These are phyloP conservation scores for Nomada hirtipes DNA, from an alignment of 2,888 invertebrate species.

Conservation along the genomic window DNA sequence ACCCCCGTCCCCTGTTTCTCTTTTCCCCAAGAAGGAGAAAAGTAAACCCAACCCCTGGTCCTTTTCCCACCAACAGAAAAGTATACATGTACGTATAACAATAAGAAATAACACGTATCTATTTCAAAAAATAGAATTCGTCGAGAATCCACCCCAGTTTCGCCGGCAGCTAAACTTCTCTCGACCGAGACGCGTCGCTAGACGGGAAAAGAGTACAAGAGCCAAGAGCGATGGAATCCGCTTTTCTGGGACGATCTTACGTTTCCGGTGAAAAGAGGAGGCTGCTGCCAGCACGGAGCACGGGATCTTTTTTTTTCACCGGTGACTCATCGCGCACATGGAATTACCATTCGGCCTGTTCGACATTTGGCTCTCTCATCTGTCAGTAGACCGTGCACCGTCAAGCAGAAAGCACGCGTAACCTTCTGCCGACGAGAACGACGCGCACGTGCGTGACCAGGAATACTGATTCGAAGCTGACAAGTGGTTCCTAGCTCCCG, in stretches of 20 bases:
- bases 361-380: slow-evolving; percentile 42
- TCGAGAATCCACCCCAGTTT: background rate
- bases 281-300: background rate
- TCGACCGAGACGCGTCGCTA: background rate
- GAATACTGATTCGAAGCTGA: slow-evolving; percentile 17
- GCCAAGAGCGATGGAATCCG: slow-evolving; percentile 14
- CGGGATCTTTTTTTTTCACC: slow-evolving; percentile 38
- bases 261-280: slow-evolving; percentile 38
- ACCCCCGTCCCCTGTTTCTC: background rate
- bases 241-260: slow-evolving; percentile 32
- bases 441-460: slow-evolving; percentile 48
- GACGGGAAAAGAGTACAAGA: background rate
- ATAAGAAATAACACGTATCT: background rate
- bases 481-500: slow-evolving; percentile 27
- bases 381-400: slow-evolving; percentile 74
- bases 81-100: background rate
- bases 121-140: background rate
- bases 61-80: too few relatives aligned
- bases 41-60: too few relatives aligned
- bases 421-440: slow-evolving; percentile 14
- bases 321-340: slow-evolving; percentile 60
- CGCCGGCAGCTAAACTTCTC: background rate
- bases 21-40: background rate
- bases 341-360: slow-evolving; percentile 59
- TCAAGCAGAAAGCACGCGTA: slow-evolving; percentile 61